phyloP scores from a whole-genome alignment of 1,140 invertebrate species.

The Drosophila jambulina region DNA sequence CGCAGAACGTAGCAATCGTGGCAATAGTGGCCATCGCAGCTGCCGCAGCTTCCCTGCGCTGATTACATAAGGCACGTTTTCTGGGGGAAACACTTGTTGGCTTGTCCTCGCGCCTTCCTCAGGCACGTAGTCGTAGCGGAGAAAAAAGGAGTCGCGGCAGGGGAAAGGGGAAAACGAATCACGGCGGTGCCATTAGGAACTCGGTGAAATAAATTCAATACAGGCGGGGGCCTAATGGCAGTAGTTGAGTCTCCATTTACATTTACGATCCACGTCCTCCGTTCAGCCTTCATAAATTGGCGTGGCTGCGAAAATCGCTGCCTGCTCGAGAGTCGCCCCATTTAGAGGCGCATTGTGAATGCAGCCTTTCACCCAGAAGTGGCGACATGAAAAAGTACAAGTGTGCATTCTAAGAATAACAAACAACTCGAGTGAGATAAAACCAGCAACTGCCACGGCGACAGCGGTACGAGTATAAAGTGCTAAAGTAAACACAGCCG shows the following conservation, averaged over 20 bases:
- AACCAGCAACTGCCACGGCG: conserved; percentile 28
- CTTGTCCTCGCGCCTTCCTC: conserved; percentile 3
- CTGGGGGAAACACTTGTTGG: conserved; percentile 51
- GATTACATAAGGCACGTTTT: conserved; percentile 54
- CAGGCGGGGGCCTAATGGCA: conserved; percentile 45
- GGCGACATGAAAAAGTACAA: conserved; percentile 40
- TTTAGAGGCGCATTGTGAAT: conserved; percentile 21
- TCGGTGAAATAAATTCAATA: conserved; percentile 69
- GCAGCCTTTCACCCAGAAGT: conserved; percentile 35
- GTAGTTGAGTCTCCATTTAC: conserved; percentile 47
- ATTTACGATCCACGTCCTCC: conserved; percentile 1
- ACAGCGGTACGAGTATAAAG: conserved; percentile 24
- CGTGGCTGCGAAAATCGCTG: conserved; percentile 45
- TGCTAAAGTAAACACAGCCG: conserved; percentile 39
- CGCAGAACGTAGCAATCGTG: conserved; percentile 44
- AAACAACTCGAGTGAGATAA: conserved; percentile 51
- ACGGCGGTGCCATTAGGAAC: conserved; percentile 60
- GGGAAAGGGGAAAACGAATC: conserved; percentile 50
- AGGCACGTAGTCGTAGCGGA: conserved; percentile 25
- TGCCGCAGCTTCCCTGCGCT: conserved; percentile 42
- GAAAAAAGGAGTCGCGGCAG: conserved; percentile 13
- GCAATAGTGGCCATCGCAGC: conserved; percentile 42
- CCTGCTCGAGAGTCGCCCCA: conserved; percentile 46
- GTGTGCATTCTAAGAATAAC: conserved; percentile 64
- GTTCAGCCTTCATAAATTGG: conserved; percentile 41